Conservation (phyloP, 2,797 vertebrate species). For the Takifugu ocellatus region DNA sequence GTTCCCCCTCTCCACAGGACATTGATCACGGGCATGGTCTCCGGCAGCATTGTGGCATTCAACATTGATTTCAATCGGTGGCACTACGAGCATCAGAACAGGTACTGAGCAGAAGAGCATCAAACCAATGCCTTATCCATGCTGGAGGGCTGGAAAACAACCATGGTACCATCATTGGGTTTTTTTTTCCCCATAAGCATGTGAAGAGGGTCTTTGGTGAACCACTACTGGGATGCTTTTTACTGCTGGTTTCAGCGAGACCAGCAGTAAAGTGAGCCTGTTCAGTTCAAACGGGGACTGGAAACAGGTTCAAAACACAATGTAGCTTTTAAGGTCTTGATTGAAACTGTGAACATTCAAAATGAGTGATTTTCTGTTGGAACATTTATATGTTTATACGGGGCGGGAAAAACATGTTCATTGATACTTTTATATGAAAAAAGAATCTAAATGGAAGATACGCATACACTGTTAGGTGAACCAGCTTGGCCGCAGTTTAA, state of each 20-base stretch:
- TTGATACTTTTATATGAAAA: slow-evolving; percentile 67
- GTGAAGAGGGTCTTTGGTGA: slow-evolving; percentile 19
- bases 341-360: slow-evolving; percentile 62
- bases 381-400: slow-evolving; percentile 71
- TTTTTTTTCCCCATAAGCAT: background rate
- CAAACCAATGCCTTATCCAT: background rate
- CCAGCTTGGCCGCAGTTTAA: slow-evolving; percentile 14
- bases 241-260: slow-evolving; percentile 35
- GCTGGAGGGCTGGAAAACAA: slow-evolving; percentile 7
- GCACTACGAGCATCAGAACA: slow-evolving; percentile 98
- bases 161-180: slow-evolving; percentile 4
- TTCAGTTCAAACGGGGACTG: slow-evolving; percentile 21
- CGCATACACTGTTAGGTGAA: slow-evolving; percentile 40
- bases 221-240: slow-evolving; percentile 22
- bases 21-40: slow-evolving; percentile 97
- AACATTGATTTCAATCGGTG: slow-evolving; percentile 99
- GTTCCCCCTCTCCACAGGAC: slow-evolving; percentile 78
- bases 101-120: slow-evolving; percentile 78
- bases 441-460: slow-evolving; percentile 13
- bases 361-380: slow-evolving; percentile 40
- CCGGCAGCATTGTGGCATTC: slow-evolving; percentile 97
- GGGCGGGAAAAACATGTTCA: slow-evolving; percentile 34
- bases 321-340: slow-evolving; percentile 39
- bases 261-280: slow-evolving; percentile 24
- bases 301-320: slow-evolving; percentile 12